These are phyloP conservation scores for Porphyrio hochstetteri DNA, from an alignment of 2,113 vertebrate species.

Conservation along the genomic window DNA sequence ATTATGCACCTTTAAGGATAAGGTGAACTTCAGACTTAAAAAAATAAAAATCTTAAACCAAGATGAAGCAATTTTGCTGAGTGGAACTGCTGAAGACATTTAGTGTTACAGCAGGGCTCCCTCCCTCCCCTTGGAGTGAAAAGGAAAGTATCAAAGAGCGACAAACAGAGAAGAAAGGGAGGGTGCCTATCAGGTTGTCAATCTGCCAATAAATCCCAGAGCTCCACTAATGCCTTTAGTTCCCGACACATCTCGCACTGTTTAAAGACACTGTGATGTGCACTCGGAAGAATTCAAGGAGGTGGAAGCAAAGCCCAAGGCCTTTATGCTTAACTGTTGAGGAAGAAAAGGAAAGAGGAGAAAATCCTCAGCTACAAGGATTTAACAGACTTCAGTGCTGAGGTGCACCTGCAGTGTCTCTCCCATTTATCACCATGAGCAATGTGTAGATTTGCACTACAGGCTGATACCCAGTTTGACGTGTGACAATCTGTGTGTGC, in stretches of 20 bases:
- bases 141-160: slow-evolving; percentile 44
- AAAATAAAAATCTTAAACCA: not conserved
- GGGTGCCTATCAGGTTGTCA: slow-evolving; percentile 50
- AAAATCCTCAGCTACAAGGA: not conserved
- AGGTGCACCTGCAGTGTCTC: slow-evolving; percentile 3
- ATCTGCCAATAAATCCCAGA: slow-evolving; percentile 60
- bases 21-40: not conserved
- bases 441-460: not conserved
- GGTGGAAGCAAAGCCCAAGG: slow-evolving; percentile 51
- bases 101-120: not conserved
- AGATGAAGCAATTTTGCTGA: not conserved
- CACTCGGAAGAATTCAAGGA: slow-evolving; percentile 40
- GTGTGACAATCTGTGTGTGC: accelerated
- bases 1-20: slow-evolving; percentile 25
- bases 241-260: not conserved
- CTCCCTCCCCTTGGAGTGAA: not conserved
- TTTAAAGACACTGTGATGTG: slow-evolving; percentile 58
- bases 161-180: slow-evolving; percentile 49
- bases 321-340: slow-evolving; percentile 20
- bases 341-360: slow-evolving; percentile 29
- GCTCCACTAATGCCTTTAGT: slow-evolving; percentile 43
- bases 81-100: slow-evolving; percentile 7
- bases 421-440: not conserved
- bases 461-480: not conserved
- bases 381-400: not conserved